phyloP scores from a whole-genome alignment of 2,797 vertebrate genomes.

The Acanthiza pusilla region DNA sequence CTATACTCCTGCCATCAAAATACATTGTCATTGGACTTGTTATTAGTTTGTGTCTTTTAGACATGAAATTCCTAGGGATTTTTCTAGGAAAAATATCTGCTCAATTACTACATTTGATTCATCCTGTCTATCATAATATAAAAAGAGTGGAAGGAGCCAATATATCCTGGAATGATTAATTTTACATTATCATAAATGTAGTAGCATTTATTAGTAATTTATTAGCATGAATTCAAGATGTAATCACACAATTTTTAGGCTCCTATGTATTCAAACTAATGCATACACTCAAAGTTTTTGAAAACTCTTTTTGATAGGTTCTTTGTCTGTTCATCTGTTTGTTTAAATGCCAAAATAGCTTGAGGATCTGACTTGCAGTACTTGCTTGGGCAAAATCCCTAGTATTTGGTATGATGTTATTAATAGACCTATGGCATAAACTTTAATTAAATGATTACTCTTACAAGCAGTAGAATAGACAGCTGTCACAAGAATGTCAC shows the following conservation, averaged over 20 bases:
- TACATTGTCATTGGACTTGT: not conserved
- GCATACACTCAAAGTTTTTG: not conserved
- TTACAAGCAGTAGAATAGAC: not conserved
- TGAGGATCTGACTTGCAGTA: not conserved
- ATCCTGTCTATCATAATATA: not conserved
- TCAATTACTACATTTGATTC: not conserved
- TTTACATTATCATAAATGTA: not conserved
- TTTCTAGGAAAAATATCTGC: not conserved
- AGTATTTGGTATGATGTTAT: not conserved
- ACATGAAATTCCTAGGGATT: not conserved
- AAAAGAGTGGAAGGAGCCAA: not conserved
- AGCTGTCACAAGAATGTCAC: slow-evolving; percentile 1
- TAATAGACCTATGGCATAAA: not conserved
- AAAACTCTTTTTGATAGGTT: not conserved
- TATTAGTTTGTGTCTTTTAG: not conserved
- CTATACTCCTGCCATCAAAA: not conserved
- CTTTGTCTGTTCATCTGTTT: not conserved
- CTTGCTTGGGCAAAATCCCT: not conserved
- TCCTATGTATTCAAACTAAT: not conserved
- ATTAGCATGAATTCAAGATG: not conserved
- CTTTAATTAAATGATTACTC: not conserved
- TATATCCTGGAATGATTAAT: not conserved
- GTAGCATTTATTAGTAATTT: not conserved
- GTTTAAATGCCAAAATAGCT: not conserved
- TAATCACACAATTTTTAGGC: not conserved